Evolutionary conservation across 2,113 vertebrate genomes (phyloP), one percentile per base, ranked within the genome.

Genomic region (Chascanopsetta lugubris): DNA sequence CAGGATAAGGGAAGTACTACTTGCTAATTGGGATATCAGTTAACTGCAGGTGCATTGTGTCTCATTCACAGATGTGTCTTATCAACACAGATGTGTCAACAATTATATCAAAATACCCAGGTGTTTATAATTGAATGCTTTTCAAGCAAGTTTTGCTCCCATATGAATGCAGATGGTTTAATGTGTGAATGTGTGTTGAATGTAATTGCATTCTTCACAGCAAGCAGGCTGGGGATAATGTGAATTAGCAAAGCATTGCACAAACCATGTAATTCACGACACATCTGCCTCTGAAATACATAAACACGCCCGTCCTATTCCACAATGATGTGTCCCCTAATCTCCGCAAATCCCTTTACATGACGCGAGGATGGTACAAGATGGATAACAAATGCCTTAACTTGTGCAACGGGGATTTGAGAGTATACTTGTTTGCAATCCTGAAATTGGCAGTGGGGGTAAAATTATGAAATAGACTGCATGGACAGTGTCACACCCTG

Each of bases 261-360:
- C 48, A 63, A 60, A 64, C 46, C 61, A 7, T 70, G 70, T 68
- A 32, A 81, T 78, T 80, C 56, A 58, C 60, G 53, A 63, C 67
- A 30, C 64, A 70, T 72, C 72, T 69, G 70, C 57, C 61, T 25
- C 43, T 18, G 69, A 79, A 80, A 82, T 43, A 73, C 15, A 76
- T 47, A 70, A 71, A 79, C 68, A 77, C 0, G n/a, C 38, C 60
- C 36, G 7, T 65, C 27, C 50, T 45, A 56, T 72, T 67, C 61
- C 48, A 46, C 0, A 18, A 45, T 51, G 53, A 63, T 40, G 63
- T 54, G 13, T 53, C 9, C 38, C 57, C 55, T 67, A 68, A 68
- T 84, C 57, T 62, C 15, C 12, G 55, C 21, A 69, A 82, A 79
- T 79, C 75, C 66, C 26, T 68, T 74, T 75, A 40, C 61, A 61